Base-by-base conservation (phyloP, 2,113 vertebrate species). In the Chionodraco myersi region DNA sequence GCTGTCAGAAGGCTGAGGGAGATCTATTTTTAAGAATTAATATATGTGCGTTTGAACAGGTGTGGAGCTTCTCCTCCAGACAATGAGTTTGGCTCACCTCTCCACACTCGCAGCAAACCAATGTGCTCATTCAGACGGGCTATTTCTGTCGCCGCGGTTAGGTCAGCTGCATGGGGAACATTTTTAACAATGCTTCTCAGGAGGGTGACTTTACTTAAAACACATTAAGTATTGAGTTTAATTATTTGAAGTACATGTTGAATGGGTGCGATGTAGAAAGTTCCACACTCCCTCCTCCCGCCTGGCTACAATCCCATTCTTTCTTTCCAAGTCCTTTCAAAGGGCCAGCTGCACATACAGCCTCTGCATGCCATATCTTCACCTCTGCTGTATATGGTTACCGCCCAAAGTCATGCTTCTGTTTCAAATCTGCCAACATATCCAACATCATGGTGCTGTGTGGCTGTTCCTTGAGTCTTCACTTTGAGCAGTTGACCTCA, bases 11-110 rank as follows among this genome's bases (percentile, higher is more conserved):
- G 45, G 64, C 59, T 72, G 77, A 77, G 56, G 51, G 79, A 41
- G 77, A 62, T 76, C 79, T 94, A 94, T 93, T 93, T 93, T 89
- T 91, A 91, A 88, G 79, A 86, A 81, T 82, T 89, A 94, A 85
- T 89, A 82, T 90, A 44, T 36, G 14, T 61, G 82, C 70, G 78
- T 78, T 71, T 60, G 83, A 94, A 92, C 94, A 95, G 93, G 92
- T 94, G 94, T 88, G 76, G 56, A 82, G 79, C 76, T 45, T 8
- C 79, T 86, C 76, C 72, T 88, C 71, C 77, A 93, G 73, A 94
- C 92, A 93, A 91, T 83, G 81, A 79, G 67, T 78, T 86, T 84
- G 92, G 87, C 91, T 87, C 77, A 81, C 82, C 87, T 91, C 72
- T 13, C 23, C 36, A 36, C 48, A 53, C 72, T 86, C 90, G 84